Evolutionary conservation across 2,113 vertebrate genomes (phyloP), one percentile per base, ranked within the genome.

Genomic region (Numenius arquata): DNA sequence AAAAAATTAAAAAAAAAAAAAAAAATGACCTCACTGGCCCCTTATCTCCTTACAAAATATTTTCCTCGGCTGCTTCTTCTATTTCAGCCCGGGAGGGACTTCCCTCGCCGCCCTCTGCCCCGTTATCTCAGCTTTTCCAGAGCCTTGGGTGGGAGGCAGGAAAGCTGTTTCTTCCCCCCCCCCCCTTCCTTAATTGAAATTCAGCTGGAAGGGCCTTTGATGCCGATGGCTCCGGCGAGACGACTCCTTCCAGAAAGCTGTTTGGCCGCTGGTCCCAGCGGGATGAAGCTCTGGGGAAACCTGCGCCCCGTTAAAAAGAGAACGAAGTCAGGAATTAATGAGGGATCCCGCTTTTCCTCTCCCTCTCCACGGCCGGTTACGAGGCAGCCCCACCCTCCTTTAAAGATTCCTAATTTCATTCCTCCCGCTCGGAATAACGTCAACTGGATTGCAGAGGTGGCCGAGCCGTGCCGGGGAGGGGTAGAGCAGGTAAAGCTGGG

Each of bases 31-130:
- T 86, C 95, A 92, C 67, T 15, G 43, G 40, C 70, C 70, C 73
- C 83, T 86, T 95, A 90, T 92, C 96, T 86, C 40, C 14, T 63
- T 61, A 77, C 56, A 78, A 90, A 94, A 87, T 79, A 91, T 79
- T 96, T 92, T 85, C 89, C 95, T 85, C 52, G 4, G 56, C 75
- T 0, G 21, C 34, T 90, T 89, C 36, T 90, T 90, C 91, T 50
- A 18, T 61, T 94, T 48, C 93, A 95, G 89, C 84, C 87, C 86
- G 0, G 0, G 55, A 10, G 85, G 88, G 93, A 63, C 83, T 77
- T 89, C 77, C 93, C 88, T 92, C 1, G 1, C 53, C 21, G 55
- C 89, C 71, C 11, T 72, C 74, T 41, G 55, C 67, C 38, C 5
- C 12, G 45, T 74, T 65, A 86, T n/a, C 85, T 81, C 85, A 13